Evolutionary conservation across 1,140 invertebrate genomes (phyloP), one percentile per base, ranked within the genome.

Genomic region (Liolophura sinensis): DNA sequence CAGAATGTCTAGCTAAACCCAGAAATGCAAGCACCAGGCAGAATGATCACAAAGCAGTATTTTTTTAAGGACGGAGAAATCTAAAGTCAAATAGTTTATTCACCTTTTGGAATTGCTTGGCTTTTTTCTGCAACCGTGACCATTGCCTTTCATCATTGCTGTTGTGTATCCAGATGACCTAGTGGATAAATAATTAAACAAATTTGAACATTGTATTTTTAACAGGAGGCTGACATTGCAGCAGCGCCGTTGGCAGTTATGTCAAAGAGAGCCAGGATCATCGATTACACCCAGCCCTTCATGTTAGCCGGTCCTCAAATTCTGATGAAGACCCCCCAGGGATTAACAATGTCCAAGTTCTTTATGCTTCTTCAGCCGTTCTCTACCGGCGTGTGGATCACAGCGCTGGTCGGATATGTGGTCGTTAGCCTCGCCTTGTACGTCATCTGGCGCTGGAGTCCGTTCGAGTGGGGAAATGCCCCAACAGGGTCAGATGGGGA

Each of bases 281-380:
- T 71, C 4, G 50, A 60, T 14, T 67, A 67, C 66, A 69, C 60
- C 15, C 62, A 67, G 1, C 69, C 72, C 1, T 61, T 69, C 54
- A 59, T 73, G 20, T 31, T 40, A 14, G 50, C 67, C 47, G 72
- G 69, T 16, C 57, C 60, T 18, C 40, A 56, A 18, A 66, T 73
- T 46, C 56, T 73, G 6, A 64, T 64, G 40, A 73, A 73, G 60
- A 63, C 60, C 11, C 68, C 71, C 24, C 62, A 59, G 18, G 89
- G 93, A 65, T 96, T 97, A 84, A 91, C 92, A 79, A 91, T 92
- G 76, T 77, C 85, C 22, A 92, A 93, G 18, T 93, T 97, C 14
- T 97, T 98, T 85, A 95, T 94, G 76, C 97, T 99, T 84, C 89
- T 99, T 76, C 93, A 94, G 83, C 97, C 97, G 27, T 87, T 99